Evolutionary conservation across 2,888 invertebrate species (phyloP).

Genomic region (Onchidella celtica): DNA sequence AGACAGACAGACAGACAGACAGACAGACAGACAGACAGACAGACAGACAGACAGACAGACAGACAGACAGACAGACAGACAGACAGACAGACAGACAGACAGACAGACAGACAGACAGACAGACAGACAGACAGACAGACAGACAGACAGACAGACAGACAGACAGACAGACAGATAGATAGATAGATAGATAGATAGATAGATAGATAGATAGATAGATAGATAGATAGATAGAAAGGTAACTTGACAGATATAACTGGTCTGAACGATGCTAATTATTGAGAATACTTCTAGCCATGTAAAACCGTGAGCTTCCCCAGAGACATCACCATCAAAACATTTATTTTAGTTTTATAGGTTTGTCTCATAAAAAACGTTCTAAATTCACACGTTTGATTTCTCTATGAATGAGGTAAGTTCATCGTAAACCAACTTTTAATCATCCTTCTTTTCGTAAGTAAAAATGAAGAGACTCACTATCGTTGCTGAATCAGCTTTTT

Average conservation of each 20-base stretch:
- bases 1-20: conserved; percentile 41
- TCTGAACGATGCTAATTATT: background rate
- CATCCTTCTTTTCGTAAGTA: too few relatives aligned
- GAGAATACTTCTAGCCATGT: too few relatives aligned
- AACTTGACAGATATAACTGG: background rate
- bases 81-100: conserved; percentile 5
- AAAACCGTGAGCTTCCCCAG: too few relatives aligned
- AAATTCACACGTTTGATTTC: too few relatives aligned
- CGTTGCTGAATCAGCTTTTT: too few relatives aligned
- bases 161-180: conserved; percentile 3
- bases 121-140: conserved; percentile 18
- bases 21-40: conserved; percentile 26
- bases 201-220: conserved; percentile 3
- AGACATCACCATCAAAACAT: too few relatives aligned
- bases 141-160: conserved; percentile 22
- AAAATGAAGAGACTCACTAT: too few relatives aligned
- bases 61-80: conserved; percentile 2
- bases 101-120: background rate
- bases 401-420: too few relatives aligned
- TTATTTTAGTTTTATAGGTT: too few relatives aligned
- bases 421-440: too few relatives aligned
- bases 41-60: conserved; percentile 30
- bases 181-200: conserved; percentile 3
- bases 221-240: conserved; percentile 1
- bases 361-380: too few relatives aligned